A percentile compares a stretch with the other conserved stretches of the same genome.
These are phyloP conservation scores for Oreochromis tanganicae DNA, from an alignment of 2,113 vertebrate species.

Conservation along the genomic window DNA sequence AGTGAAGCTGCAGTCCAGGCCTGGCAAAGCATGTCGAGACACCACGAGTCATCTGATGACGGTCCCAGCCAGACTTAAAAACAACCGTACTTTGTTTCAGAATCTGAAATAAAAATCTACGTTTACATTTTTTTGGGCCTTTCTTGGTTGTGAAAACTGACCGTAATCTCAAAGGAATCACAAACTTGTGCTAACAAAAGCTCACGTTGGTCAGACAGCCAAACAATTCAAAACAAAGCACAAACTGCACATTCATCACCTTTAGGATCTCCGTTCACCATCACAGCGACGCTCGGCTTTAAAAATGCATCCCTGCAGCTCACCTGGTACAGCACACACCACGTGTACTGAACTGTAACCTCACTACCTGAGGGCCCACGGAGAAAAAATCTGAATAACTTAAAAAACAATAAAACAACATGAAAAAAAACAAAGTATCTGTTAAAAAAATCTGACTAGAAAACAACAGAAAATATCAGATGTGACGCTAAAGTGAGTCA, in stretches of 20 bases:
- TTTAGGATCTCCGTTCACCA: fast-evolving
- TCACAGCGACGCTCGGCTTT: fast-evolving
- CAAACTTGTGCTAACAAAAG: background rate
- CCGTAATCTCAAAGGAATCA: background rate
- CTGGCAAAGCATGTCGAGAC: background rate
- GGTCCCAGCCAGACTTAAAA: fast-evolving
- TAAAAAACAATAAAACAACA: background rate
- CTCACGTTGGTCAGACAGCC: background rate
- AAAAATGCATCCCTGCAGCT: background rate
- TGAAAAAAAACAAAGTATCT: background rate
- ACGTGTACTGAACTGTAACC: fast-evolving
- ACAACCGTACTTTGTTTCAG: background rate
- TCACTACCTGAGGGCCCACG: background rate
- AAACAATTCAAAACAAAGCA: background rate
- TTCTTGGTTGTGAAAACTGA: background rate
- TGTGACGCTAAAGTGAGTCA: background rate
- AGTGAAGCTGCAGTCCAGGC: background rate
- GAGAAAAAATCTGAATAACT: fast-evolving
- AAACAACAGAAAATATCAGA: background rate
- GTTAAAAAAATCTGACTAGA: fast-evolving
- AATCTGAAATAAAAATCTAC: background rate
- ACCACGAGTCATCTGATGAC: background rate
- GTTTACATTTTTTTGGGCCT: background rate
- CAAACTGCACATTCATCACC: background rate
- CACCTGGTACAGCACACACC: fast-evolving